Percentiles rank a stretch among this genome's conserved stretches.
Conservation (phyloP, 1,140 invertebrate genomes). For the Brachionus sp. region DNA sequence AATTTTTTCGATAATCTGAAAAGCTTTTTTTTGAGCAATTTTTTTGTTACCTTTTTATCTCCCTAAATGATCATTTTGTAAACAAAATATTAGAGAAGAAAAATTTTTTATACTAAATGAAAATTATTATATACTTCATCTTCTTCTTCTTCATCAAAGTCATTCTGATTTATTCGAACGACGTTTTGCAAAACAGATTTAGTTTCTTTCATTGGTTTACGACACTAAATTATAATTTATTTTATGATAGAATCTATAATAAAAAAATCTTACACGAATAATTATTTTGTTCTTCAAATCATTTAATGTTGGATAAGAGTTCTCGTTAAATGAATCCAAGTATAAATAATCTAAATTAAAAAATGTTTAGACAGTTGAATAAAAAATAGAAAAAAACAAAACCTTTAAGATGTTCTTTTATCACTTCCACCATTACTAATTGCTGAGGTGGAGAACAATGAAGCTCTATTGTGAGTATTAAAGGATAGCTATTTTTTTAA, state of each 20-base stretch:
- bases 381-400: not conserved
- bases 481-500: not conserved
- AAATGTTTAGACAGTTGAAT: not conserved
- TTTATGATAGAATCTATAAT: not conserved
- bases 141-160: not conserved
- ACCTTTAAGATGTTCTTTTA: conserved; percentile 41
- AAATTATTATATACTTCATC: not conserved
- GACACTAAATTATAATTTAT: not conserved
- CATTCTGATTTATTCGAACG: not conserved
- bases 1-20: not conserved
- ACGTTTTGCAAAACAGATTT: not conserved
- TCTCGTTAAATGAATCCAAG: not conserved
- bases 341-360: not conserved
- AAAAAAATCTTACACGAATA: not conserved
- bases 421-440: conserved; percentile 15
- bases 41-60: not conserved
- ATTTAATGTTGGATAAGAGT: not conserved
- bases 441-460: conserved; percentile 39
- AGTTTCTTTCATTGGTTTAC: not conserved
- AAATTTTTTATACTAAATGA: not conserved
- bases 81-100: not conserved
- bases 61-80: not conserved
- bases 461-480: conserved; percentile 20
- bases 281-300: conserved; percentile 34
- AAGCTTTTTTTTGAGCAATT: not conserved